These are phyloP conservation scores for Drosophila teissieri DNA, from an alignment of 1,140 invertebrate genomes.

Conservation along the genomic window DNA sequence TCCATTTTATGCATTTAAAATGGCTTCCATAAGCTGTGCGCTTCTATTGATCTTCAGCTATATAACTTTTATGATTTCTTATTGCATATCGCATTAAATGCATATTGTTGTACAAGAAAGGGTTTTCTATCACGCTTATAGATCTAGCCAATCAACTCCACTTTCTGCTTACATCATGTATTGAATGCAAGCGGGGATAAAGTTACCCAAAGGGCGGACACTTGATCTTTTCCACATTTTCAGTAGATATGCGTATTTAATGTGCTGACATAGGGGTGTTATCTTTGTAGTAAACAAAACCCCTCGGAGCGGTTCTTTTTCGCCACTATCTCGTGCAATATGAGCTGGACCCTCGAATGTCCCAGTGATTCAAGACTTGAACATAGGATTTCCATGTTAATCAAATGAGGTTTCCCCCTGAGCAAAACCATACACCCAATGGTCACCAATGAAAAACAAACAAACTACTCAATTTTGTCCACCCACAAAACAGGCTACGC, in stretches of 20 bases:
- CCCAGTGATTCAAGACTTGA: background rate
- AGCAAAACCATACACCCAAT: background rate
- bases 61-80: too few species aligned
- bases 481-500: conserved; percentile 54
- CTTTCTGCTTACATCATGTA: background rate
- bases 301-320: background rate
- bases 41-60: too few species aligned
- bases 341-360: background rate
- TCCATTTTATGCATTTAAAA: too few species aligned
- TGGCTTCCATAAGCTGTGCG: too few species aligned
- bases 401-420: background rate
- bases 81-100: too few species aligned
- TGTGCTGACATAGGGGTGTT: background rate
- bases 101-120: background rate
- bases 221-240: background rate
- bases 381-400: background rate
- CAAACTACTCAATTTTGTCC: conserved; percentile 69
- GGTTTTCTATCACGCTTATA: background rate
- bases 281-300: background rate
- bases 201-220: background rate
- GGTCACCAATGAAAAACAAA: background rate
- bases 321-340: background rate
- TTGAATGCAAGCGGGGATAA: background rate
- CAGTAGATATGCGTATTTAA: background rate
- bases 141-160: background rate